These are phyloP conservation scores for Lutjanus erythropterus DNA, from an alignment of 2,113 vertebrate genomes.

Conservation along the genomic window DNA sequence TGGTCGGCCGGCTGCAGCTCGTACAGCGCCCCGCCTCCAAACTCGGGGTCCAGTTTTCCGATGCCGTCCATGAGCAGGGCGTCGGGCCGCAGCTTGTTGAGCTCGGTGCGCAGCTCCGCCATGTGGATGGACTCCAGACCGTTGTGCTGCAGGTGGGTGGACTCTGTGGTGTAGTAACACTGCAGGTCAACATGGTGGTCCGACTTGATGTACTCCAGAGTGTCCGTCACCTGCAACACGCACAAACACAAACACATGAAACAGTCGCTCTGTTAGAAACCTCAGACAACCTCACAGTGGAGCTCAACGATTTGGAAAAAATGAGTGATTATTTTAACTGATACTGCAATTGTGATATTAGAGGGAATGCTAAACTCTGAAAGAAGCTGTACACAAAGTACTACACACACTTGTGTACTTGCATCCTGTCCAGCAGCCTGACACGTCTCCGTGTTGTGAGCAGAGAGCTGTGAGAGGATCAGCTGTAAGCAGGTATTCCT, in stretches of 20 bases:
- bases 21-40: conserved; percentile 68
- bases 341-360: too few relatives aligned
- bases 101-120: conserved; percentile 86
- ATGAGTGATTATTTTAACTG: too few relatives aligned
- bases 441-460: too few relatives aligned
- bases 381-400: too few relatives aligned
- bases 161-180: conserved; percentile 83
- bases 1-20: conserved; percentile 69
- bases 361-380: too few relatives aligned
- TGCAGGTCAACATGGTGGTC: conserved; percentile 86
- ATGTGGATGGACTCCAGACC: conserved; percentile 88
- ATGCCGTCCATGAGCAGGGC: conserved; percentile 74
- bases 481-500: background rate
- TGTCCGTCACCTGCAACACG: conserved; percentile 81
- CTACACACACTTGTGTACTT: too few relatives aligned
- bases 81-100: conserved; percentile 86
- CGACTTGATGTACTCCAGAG: conserved; percentile 86
- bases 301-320: too few relatives aligned
- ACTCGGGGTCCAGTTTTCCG: conserved; percentile 78
- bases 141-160: conserved; percentile 77
- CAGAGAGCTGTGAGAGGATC: background rate
- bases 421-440: background rate
- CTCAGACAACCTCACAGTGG: too few relatives aligned
- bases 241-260: background rate
- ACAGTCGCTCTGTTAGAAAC: too few relatives aligned